Evolutionary conservation across 1,140 invertebrate genomes (phyloP), one percentile per base, ranked within the genome.

Genomic region (Eriosoma lanigerum): DNA sequence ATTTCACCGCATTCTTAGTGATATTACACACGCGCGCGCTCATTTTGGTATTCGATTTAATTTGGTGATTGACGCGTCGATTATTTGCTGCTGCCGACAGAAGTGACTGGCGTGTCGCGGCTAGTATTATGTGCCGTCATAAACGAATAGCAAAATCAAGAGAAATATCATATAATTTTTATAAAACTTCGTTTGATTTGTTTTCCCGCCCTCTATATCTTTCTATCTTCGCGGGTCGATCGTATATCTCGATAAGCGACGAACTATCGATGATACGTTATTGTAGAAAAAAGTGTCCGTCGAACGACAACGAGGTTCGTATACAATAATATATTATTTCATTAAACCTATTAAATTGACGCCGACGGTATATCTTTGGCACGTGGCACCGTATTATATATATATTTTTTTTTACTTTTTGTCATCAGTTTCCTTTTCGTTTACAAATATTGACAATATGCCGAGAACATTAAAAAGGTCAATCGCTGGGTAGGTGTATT

Each of bases 1-100:
- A 17, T n/a, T 12, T 32, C 26, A 19, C 15, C 60, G 60, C 26
- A 19, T 29, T 62, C 60, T 29, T 19, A 3, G 4, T 19, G 50
- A 15, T 52, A 17, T 17, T 19, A 15, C 4, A 52, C 50, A 17
- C 32, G 62, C 10, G 19, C 38, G 32, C 10, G 19, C 32, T 2
- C 24, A 12, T 46, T 66, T 66, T 4, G 64, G 64, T 21, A 66
- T 66, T n/a, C 64, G 64, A 66, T 66, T 19, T 32, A 5, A 21
- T 6, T 10, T 32, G 38, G n/a, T 66, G 64, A 66, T 66, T 66
- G 64, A 66, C 64, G 64, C n/a, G 32, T 44, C 32, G 64, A 66
- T 66, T 38, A n/a, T 29, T 15, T 26, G 24, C 64, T n/a, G 32
- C 21, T 32, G n/a, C 19, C 15, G 32, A 66, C 60, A 32, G 19